Percentiles rank a stretch among this genome's conserved stretches.
Evolutionary conservation across 2,113 vertebrate genomes (phyloP).

Genomic region (Anarrhichthys ocellatus): DNA sequence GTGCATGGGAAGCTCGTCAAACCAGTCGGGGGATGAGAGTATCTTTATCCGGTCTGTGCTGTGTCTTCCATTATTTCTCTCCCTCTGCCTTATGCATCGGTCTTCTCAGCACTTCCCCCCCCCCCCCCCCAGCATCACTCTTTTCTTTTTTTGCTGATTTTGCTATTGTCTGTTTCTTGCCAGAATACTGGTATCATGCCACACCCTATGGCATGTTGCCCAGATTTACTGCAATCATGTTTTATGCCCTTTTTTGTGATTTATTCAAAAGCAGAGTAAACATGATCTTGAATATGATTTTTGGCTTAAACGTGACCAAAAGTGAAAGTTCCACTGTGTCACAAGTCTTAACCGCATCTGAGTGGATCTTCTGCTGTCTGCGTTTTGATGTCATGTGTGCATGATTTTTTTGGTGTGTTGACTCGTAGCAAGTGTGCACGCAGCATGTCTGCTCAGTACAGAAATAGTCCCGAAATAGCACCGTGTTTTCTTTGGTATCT

Average conservation of each 20-base stretch:
- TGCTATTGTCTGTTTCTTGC: background rate
- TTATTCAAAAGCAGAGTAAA: background rate
- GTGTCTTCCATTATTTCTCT: conserved; percentile 34
- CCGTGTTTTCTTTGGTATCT: conserved; percentile 27
- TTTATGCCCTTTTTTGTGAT: background rate
- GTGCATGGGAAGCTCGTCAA: conserved; percentile 72
- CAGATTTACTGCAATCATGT: background rate
- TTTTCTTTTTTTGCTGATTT: conserved; percentile 17
- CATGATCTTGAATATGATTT: background rate
- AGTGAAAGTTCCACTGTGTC: background rate
- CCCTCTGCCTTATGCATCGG: conserved; percentile 7
- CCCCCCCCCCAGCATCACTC: background rate
- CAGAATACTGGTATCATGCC: background rate
- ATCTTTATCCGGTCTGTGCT: conserved; percentile 42
- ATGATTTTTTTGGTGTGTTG: background rate
- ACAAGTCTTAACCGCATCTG: background rate
- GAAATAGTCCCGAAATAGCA: conserved; percentile 48
- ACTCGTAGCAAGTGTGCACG: background rate
- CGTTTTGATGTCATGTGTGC: background rate
- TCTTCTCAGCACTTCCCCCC: conserved; percentile 3
- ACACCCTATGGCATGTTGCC: background rate
- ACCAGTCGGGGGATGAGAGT: conserved; percentile 61
- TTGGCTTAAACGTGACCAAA: background rate
- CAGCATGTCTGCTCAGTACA: conserved; percentile 3
- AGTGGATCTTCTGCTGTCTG: conserved; percentile 18